Base-by-base conservation (phyloP, 1,140 invertebrate species). In the Brachionus koreanus region DNA sequence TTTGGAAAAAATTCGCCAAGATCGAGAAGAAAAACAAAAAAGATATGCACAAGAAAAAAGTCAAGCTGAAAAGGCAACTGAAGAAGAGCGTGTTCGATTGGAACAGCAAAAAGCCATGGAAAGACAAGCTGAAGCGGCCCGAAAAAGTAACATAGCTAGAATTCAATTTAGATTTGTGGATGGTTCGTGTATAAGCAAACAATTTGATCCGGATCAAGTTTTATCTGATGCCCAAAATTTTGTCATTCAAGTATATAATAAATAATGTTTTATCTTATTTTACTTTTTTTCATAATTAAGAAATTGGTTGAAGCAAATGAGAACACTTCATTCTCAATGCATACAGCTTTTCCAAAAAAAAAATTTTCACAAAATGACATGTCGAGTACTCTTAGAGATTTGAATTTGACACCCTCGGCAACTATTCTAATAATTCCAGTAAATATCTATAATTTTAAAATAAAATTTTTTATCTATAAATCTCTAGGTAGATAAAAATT, bases 161-260 rank as follows among this genome's bases (percentile, higher is more conserved):
- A 90, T 96, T 57, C 94, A 95, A 88, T 95, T 96, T 85, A 91
- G 93, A 84, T 85, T 95, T 67, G 92, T 94, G 0, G 92, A 93
- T 86, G 94, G 94, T 10, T 90, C 90, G 0, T 90, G 91, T 10
- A 89, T 92, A 82, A 90, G 90, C 7, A 91, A 92, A 16, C 90
- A 91, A 83, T 93, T 93, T 86, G 88, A 90, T 23, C 89, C 91
- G 3, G 87, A 88, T 46, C 89, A 89, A 6, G 90, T 90, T 0
- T 85, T 93, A 2, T 87, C 86, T 1, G 87, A 89, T 52, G 89
- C 93, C 16, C 88, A 90, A 49, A 83, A 87, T 19, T 92, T 92
- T 84, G 90, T 93, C 9, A 85, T 88, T 7, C 86, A 91, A 49
- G 88, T 88, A 85, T 83, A 82, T 83, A 67, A 33, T 29, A 63